Evolutionary conservation across 2,888 invertebrate genomes (phyloP).

Genomic region (Cryptocephalus moraei): DNA sequence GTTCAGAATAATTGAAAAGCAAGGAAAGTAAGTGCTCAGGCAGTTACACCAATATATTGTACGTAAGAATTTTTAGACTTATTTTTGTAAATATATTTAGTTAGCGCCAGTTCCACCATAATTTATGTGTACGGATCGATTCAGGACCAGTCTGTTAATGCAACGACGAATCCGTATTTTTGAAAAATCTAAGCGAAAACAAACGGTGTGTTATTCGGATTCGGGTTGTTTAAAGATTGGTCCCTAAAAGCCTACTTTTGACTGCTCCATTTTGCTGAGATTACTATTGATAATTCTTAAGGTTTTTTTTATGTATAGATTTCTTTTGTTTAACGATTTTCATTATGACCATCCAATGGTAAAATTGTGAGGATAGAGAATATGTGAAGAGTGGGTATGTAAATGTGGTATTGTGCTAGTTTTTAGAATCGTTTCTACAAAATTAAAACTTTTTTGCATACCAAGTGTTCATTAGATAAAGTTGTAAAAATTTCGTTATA

Average conservation of each 20-base stretch:
- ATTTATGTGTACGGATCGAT: conserved; percentile 23
- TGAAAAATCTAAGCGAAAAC: too few relatives aligned
- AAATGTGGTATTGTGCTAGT: conserved; percentile 32
- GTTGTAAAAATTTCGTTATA: conserved; percentile 7
- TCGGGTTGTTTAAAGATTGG: too few relatives aligned
- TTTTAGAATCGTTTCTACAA: conserved; percentile 27
- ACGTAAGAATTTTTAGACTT: conserved; percentile 32
- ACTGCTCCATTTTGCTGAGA: conserved; percentile 24
- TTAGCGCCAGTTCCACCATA: conserved; percentile 32
- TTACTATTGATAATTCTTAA: conserved; percentile 23
- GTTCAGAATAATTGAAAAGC: conserved; percentile 1
- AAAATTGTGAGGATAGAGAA: conserved; percentile 16
- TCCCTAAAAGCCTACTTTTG: conserved; percentile 4
- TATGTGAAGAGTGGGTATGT: conserved; percentile 24
- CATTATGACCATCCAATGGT: conserved; percentile 18
- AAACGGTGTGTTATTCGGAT: too few relatives aligned
- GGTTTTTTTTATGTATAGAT: conserved; percentile 21
- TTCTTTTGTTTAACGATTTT: conserved; percentile 20
- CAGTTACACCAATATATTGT: conserved; percentile 21
- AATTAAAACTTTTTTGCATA: conserved; percentile 18
- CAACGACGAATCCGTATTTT: too few relatives aligned
- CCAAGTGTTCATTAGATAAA: conserved; percentile 24
- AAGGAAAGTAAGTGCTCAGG: conserved; percentile 11
- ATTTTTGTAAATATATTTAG: conserved; percentile 37
- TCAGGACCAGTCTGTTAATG: too few relatives aligned